Evolutionary conservation across 1,140 invertebrate species (phyloP), one percentile per base, ranked within the genome.

Genomic region (Anastatus disparis): DNA sequence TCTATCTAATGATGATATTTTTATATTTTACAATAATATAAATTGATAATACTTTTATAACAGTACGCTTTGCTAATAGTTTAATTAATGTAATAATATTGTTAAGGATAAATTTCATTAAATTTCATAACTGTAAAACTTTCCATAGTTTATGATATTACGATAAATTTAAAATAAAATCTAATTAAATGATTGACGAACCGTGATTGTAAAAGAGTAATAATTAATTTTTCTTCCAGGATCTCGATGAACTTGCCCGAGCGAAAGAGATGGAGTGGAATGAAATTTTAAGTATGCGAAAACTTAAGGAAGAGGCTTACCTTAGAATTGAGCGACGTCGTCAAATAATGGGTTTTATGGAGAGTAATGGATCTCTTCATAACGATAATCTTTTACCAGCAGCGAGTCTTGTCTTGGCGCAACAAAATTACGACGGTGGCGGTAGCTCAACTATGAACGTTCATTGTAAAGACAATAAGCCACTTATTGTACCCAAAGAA

Each of bases 251-350:
- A 72, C 77, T 93, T 13, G 89, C 91, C 1, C 88, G 89, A 74
- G 89, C 90, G 76, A 94, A 94, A 80, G 93, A 94, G 86, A 88
- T 91, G 71, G 93, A 95, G 82, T 94, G 93, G 93, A 94, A 94
- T 76, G 90, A 92, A 52, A 90, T 95, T 29, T 77, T 94, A 8
- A 89, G 92, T 77, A 84, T 93, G 72, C 92, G 92, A 77, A 94
- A 94, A 78, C 85, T 94, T 0, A 94, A 94, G 84, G 93, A 95
- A 79, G 92, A 94, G 78, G 90, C 93, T 15, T 85, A 93, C 58
- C 81, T 91, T 15, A 82, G 92, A 64, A 82, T 94, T 3, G 84
- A 92, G 67, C 87, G 93, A 58, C 88, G 89, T 69, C 89, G 89
- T 75, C 89, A 92, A 75, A 87, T 92, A 7, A 76, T 89, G 70